A percentile compares a stretch with the other conserved stretches of the same genome.
Evolutionary conservation across 1,140 invertebrate genomes (phyloP).

Genomic region (Mylabris phalerata): DNA sequence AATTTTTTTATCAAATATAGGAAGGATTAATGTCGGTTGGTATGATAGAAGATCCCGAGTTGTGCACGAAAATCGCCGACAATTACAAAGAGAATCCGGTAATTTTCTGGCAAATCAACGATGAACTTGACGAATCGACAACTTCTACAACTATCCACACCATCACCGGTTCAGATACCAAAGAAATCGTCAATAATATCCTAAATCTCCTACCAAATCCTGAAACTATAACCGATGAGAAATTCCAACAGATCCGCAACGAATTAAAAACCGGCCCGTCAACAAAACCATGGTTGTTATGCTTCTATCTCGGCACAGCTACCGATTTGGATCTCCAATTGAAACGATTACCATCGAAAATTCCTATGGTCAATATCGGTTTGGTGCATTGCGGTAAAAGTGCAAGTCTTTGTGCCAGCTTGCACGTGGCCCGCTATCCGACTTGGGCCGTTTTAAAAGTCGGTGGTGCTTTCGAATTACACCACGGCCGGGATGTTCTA

Average conservation of each 20-base stretch:
- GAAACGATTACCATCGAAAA: conserved; percentile 54
- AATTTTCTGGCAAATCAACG: conserved; percentile 44
- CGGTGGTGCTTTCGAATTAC: conserved; percentile 62
- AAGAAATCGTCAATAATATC: conserved; percentile 50
- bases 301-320: conserved; percentile 53
- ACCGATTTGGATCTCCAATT: conserved; percentile 50
- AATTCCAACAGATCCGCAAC: conserved; percentile 47
- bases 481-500: conserved; percentile 58
- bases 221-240: conserved; percentile 43
- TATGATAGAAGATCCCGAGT: conserved; percentile 40
- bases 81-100: conserved; percentile 41
- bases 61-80: conserved; percentile 45
- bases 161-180: conserved; percentile 42
- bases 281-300: conserved; percentile 54
- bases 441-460: conserved; percentile 64
- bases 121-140: conserved; percentile 34
- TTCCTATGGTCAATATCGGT: conserved; percentile 54
- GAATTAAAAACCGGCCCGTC: conserved; percentile 34
- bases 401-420: conserved; percentile 47
- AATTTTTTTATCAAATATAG: conserved; percentile 36
- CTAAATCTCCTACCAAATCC: conserved; percentile 51
- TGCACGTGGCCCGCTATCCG: conserved; percentile 58
- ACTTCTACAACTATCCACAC: conserved; percentile 28
- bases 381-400: conserved; percentile 57
- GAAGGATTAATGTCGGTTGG: conserved; percentile 53